Conservation (phyloP, 2,888 invertebrate genomes). For the Rhopalosiphum nymphaeae region DNA sequence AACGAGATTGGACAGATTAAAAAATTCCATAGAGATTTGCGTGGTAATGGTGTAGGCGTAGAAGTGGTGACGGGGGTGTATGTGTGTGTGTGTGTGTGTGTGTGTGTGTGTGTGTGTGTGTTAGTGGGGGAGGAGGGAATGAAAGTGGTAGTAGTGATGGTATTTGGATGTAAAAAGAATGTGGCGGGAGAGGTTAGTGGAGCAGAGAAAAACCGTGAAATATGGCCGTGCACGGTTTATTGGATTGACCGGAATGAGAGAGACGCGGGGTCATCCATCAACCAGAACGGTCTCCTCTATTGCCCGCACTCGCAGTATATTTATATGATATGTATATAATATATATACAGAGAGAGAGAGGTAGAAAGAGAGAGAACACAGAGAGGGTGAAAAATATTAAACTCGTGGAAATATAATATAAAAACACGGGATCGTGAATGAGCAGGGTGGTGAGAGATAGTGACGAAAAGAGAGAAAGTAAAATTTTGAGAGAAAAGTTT, state of each 20-base stretch:
- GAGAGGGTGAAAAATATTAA: constrained; percentile 55
- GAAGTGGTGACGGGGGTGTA: background rate
- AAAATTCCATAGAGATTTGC: constrained; percentile 54
- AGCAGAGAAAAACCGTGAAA: constrained; percentile 49
- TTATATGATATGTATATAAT: background rate
- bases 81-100: background rate
- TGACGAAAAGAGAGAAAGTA: background rate
- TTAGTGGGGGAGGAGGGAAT: background rate
- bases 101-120: background rate
- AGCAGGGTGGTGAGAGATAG: background rate
- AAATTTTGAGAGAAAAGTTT: background rate
- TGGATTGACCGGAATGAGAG: constrained; percentile 60
- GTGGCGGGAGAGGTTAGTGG: constrained; percentile 35
- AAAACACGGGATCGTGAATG: background rate
- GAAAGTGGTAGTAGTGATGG: background rate
- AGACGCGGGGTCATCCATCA: constrained; percentile 63
- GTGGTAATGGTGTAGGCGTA: background rate
- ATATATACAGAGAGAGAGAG: too few species aligned
- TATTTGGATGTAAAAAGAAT: constrained; percentile 45
- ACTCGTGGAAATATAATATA: constrained; percentile 47
- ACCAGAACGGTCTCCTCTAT: constrained; percentile 26
- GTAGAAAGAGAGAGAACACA: background rate
- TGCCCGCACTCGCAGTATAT: background rate
- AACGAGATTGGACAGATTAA: constrained; percentile 52
- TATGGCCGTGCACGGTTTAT: constrained; percentile 57